phyloP scores from a whole-genome alignment of 1,140 invertebrate species.

The Temnothorax longispinosus region DNA sequence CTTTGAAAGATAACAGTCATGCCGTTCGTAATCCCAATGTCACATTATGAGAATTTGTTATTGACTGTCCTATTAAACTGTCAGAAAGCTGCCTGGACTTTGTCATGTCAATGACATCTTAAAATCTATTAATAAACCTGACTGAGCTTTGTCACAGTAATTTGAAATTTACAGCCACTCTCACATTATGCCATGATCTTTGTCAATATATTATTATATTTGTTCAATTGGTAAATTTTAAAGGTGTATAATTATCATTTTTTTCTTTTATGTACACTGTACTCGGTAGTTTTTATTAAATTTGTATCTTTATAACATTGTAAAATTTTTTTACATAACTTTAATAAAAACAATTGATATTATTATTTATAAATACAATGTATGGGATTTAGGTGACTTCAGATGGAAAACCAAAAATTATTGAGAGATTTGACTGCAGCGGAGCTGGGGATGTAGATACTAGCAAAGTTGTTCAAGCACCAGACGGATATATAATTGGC shows the following conservation, averaged over 20 bases:
- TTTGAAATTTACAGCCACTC: background rate
- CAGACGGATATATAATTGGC: slow-evolving; percentile 93
- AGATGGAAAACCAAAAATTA: slow-evolving; percentile 96
- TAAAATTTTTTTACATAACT: background rate
- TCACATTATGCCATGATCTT: background rate
- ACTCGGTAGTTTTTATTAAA: background rate
- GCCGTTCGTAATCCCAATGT: background rate
- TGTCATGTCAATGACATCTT: background rate
- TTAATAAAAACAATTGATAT: background rate
- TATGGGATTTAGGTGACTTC: slow-evolving; percentile 90
- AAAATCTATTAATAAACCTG: background rate
- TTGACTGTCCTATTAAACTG: background rate
- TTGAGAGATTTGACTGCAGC: slow-evolving; percentile 97
- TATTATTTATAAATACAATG: background rate
- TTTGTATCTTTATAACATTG: slow-evolving; percentile 1
- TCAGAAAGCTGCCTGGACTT: background rate
- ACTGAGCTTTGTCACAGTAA: background rate
- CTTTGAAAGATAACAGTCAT: slow-evolving; percentile 43
- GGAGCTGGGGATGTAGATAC: slow-evolving; percentile 98
- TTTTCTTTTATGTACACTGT: slow-evolving; percentile 2
- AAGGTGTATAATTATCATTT: background rate
- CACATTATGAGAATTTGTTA: background rate
- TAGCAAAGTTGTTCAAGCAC: slow-evolving; percentile 92
- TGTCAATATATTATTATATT: background rate
- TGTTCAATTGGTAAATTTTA: background rate